Percentiles rank a stretch among this genome's conserved stretches.
phyloP scores from a whole-genome alignment of 2,888 invertebrate species.

The Steinernema hermaphroditum region DNA sequence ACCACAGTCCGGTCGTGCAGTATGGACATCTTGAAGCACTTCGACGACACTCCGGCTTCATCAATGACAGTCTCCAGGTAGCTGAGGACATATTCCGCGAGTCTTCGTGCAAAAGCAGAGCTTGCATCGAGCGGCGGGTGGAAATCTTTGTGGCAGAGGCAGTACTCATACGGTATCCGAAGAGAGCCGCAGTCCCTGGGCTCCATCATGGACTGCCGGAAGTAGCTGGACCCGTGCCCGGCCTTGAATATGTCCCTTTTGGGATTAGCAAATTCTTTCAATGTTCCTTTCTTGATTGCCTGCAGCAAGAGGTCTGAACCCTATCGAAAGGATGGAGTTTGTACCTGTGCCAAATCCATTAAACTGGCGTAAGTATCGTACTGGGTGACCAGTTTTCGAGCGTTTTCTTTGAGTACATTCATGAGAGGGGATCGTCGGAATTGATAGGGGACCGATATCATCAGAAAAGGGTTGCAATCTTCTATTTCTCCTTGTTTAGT shows the following conservation, averaged over 20 bases:
- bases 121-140: neutral
- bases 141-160: constrained; percentile 36
- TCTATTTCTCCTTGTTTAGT: constrained; percentile 41
- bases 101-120: neutral
- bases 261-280: no score
- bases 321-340: neutral
- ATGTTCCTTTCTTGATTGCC: neutral
- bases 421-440: constrained; percentile 37
- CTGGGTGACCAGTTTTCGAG: constrained; percentile 42
- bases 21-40: neutral
- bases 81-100: neutral
- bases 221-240: neutral
- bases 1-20: neutral
- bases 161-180: constrained; percentile 43
- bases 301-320: neutral
- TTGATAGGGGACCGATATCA: constrained; percentile 40
- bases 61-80: neutral
- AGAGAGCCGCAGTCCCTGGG: constrained; percentile 39
- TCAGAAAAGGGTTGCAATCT: constrained; percentile 42
- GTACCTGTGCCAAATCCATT: constrained; percentile 43
- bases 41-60: neutral
- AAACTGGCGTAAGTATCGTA: constrained; percentile 45
- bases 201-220: neutral
- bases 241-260: neutral
- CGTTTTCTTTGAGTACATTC: constrained; percentile 37